Base-by-base conservation (phyloP, 1,140 invertebrate genomes). In the Eumaeus atala region DNA sequence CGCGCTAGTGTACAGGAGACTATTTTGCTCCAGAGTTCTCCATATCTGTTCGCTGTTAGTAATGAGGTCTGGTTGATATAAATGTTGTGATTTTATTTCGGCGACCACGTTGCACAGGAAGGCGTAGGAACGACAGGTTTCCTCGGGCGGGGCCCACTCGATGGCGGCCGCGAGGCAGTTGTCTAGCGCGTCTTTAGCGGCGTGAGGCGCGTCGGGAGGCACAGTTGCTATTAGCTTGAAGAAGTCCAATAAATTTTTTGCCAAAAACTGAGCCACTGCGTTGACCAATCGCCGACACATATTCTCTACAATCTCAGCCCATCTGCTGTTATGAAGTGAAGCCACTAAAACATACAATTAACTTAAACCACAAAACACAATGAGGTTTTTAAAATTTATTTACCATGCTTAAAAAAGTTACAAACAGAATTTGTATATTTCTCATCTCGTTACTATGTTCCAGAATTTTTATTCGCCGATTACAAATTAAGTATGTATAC, bases 111-210 rank as follows among this genome's bases (percentile, higher is more conserved):
- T 54, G 1, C 67, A 72, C 3, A 85, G 66, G 42, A 61, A 75
- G 1, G 66, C 68, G 56, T 85, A 84, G 0, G 72, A 66, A 6
- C 67, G 66, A 34, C 77, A 81, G 0, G 72, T 66, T 63, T 78
- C 72, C 5, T 81, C 73, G 0, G 74, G 70, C 5, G 78, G 74
- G 0, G 82, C 72, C 66, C 78, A 75, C 48, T 83, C 76, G 8
- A 84, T 76, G 7, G 80, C 79, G 1, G 70, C 70, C 1, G 72
- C 61, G 17, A 85, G 54, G 54, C 76, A 84, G 11, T 81, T 77
- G 47, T 78, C 68, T 8, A 84, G 54, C 0, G 78, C 70, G 37
- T 74, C 70, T 35, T 66, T 64, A 4, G 74, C 75, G 6, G 72
- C 38, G 0, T 58, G 58, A 0, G 72, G 68, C 0, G 66, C 62